These are phyloP conservation scores for Meriones unguiculatus DNA, from an alignment of 2,113 vertebrate genomes.

Conservation along the genomic window DNA sequence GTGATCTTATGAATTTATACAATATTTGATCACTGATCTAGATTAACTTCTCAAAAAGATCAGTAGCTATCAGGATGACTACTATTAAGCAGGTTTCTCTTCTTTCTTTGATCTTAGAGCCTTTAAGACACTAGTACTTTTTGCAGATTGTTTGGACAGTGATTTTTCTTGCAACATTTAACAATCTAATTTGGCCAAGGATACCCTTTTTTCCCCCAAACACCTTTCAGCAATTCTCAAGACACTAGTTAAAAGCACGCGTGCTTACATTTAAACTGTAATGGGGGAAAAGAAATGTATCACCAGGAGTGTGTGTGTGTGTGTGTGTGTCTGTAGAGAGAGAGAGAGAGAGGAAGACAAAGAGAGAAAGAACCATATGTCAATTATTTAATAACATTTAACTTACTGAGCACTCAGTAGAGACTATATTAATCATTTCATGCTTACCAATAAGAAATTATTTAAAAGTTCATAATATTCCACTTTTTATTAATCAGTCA, in stretches of 20 bases:
- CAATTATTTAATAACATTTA: slow-evolving; percentile 31
- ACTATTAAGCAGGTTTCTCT: neutral
- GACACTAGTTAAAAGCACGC: neutral
- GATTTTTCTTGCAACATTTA: slow-evolving; percentile 74
- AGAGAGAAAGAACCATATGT: neutral
- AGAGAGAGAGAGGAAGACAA: neutral
- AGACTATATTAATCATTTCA: neutral
- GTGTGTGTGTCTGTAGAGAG: neutral
- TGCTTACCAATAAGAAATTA: neutral
- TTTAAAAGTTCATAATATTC: slow-evolving; percentile 18
- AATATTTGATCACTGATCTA: neutral
- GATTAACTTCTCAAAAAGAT: neutral
- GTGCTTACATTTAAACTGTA: no score
- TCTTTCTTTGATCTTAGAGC: neutral
- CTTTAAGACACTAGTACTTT: slow-evolving; percentile 8
- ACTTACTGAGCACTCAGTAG: slow-evolving; percentile 8
- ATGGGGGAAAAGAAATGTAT: no score
- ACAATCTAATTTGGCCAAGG: slow-evolving; percentile 69
- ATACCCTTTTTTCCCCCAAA: slow-evolving; percentile 24
- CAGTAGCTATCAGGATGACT: neutral
- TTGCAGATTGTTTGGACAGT: neutral
- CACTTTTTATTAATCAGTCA: neutral
- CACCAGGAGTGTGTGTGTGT: no score
- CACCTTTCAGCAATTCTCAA: slow-evolving; percentile 61
- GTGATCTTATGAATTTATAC: neutral